phyloP scores from a whole-genome alignment of 2,888 invertebrate genomes.

The Corythucha ciliata region DNA sequence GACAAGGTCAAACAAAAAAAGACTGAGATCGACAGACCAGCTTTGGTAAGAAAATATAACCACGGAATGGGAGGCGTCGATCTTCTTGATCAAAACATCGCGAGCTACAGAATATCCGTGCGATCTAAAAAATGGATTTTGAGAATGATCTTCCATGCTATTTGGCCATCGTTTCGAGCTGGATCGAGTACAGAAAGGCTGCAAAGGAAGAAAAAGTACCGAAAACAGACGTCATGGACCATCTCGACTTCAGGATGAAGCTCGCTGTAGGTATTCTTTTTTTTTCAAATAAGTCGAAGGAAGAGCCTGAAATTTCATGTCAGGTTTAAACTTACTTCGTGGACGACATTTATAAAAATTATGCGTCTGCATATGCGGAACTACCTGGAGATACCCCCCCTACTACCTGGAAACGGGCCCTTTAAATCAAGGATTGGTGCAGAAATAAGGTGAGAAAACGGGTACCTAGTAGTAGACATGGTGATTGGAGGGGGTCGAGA shows the following conservation, averaged over 20 bases:
- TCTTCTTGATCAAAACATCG: slow-evolving; percentile 21
- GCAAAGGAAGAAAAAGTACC: background rate
- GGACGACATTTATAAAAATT: no score
- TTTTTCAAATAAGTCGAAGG: no score
- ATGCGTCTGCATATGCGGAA: no score
- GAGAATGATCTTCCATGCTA: slow-evolving; percentile 19
- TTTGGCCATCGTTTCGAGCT: slow-evolving; percentile 4
- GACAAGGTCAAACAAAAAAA: slow-evolving; percentile 16
- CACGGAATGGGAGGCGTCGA: slow-evolving; percentile 24
- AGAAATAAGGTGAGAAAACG: no score
- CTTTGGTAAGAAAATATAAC: slow-evolving; percentile 21
- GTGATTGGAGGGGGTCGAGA: no score
- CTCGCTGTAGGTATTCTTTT: no score
- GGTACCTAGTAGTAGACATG: no score
- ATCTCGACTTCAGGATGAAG: background rate
- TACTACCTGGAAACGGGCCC: no score
- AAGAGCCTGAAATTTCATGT: no score
- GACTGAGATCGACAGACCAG: slow-evolving; percentile 16
- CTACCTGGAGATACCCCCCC: no score
- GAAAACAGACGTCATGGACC: background rate
- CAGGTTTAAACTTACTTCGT: no score
- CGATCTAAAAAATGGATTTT: slow-evolving; percentile 24
- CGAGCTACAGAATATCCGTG: slow-evolving; percentile 15
- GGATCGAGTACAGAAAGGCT: background rate
- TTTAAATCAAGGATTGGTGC: no score